Percentiles rank a stretch among this genome's conserved stretches.
phyloP scores from a whole-genome alignment of 2,888 invertebrate species.

The Nebria salina region DNA sequence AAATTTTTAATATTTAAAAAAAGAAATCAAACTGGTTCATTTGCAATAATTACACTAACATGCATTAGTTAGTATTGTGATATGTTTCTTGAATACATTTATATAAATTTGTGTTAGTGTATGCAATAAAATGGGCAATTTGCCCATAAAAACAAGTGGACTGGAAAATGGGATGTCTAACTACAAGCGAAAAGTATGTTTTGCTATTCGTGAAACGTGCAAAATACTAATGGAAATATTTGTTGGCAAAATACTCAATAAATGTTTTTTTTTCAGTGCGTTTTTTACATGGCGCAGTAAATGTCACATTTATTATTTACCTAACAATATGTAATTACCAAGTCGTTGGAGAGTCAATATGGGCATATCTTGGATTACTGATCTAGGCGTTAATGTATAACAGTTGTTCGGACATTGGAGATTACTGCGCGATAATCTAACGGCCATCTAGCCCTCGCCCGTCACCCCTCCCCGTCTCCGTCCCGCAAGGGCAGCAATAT shows the following conservation, averaged over 20 bases:
- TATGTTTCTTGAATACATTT: constrained; percentile 47
- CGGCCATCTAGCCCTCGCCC: constrained; percentile 36
- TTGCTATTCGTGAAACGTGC: not conserved
- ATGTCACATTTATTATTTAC: constrained; percentile 1
- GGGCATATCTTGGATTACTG: constrained; percentile 38
- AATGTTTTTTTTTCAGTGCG: not conserved
- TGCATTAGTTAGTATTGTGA: not conserved
- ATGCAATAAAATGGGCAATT: constrained; percentile 47
- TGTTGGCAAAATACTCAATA: not conserved
- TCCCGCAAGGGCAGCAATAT: not conserved
- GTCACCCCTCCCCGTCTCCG: not conserved
- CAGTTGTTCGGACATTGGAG: constrained; percentile 46
- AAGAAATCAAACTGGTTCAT: not conserved
- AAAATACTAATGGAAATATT: not conserved
- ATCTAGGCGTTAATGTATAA: constrained; percentile 45
- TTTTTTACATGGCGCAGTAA: not conserved
- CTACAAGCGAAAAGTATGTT: constrained; percentile 38
- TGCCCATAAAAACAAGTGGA: constrained; percentile 46
- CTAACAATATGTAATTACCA: constrained; percentile 31
- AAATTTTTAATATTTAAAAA: not conserved
- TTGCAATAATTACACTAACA: constrained; percentile 44
- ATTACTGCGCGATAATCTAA: constrained; percentile 40
- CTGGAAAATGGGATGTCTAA: constrained; percentile 45
- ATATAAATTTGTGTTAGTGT: constrained; percentile 24
- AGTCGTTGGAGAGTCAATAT: constrained; percentile 39